phyloP scores from a whole-genome alignment of 2,888 invertebrate species.

The Drosophila mercatorum region DNA sequence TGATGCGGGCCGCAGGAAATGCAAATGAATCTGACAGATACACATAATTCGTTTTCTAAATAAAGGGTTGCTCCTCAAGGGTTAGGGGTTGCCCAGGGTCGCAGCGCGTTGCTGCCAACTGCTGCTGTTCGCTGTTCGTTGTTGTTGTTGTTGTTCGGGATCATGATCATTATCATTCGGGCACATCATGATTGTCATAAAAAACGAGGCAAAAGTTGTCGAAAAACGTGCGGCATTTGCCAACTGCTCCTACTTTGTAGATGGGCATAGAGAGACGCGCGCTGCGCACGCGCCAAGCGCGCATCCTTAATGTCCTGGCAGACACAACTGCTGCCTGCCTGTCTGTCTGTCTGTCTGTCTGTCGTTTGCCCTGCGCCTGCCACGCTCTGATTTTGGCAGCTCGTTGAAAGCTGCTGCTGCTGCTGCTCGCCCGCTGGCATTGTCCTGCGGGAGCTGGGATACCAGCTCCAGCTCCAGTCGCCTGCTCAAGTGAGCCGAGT shows the following conservation, averaged over 20 bases:
- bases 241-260: conserved; percentile 21
- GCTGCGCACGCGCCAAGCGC: conserved; percentile 67
- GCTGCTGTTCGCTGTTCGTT: neutral
- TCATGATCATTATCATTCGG: conserved; percentile 39
- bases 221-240: conserved; percentile 73
- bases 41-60: conserved; percentile 39
- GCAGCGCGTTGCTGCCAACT: conserved; percentile 10
- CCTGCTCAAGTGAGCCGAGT: conserved; percentile 60
- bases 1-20: conserved; percentile 73
- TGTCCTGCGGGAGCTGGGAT: conserved; percentile 52
- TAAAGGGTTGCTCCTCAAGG: conserved; percentile 34
- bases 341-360: neutral
- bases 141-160: conserved; percentile 19
- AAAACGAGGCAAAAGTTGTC: conserved; percentile 76
- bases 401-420: conserved; percentile 31
- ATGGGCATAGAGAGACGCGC: conserved; percentile 40
- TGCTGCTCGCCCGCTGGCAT: conserved; percentile 39
- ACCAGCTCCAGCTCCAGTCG: neutral
- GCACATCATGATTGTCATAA: conserved; percentile 29
- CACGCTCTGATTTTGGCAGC: conserved; percentile 65
- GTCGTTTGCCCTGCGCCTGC: conserved; percentile 32
- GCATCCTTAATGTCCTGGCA: conserved; percentile 22
- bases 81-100: conserved; percentile 52
- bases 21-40: conserved; percentile 80
- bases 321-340: conserved; percentile 3